phyloP scores from a whole-genome alignment of 92 coral and sea anemone genomes.

The Palythoa grandiflora region DNA sequence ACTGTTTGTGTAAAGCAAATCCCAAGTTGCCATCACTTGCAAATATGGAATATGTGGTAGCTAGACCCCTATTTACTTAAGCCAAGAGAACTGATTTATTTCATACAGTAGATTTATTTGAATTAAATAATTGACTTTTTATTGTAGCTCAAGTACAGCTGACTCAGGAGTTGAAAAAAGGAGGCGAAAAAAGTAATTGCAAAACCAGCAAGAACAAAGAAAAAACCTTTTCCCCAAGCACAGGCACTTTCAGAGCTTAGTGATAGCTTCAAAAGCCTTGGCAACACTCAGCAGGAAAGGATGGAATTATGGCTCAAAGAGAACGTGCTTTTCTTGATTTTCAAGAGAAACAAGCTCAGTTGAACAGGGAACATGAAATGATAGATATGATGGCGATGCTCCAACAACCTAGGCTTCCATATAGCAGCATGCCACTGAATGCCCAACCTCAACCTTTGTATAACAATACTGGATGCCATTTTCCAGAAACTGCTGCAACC shows the following conservation, averaged over 20 bases:
- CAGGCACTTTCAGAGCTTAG: slow-evolving; percentile 36
- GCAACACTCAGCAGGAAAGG: slow-evolving; percentile 43
- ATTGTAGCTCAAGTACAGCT: slow-evolving; percentile 16
- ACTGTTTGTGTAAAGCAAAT: slow-evolving; percentile 29
- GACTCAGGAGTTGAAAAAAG: slow-evolving; percentile 30
- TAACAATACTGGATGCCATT: slow-evolving; percentile 27
- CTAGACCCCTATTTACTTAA: slow-evolving; percentile 38
- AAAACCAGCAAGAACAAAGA: slow-evolving; percentile 38
- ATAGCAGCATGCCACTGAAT: slow-evolving; percentile 33
- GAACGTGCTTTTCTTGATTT: slow-evolving; percentile 21
- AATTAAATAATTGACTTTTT: slow-evolving; percentile 16
- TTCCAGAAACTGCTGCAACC: slow-evolving; percentile 46
- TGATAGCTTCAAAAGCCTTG: slow-evolving; percentile 36
- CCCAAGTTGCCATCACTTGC: slow-evolving; percentile 36
- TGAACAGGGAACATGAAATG: slow-evolving; percentile 37
- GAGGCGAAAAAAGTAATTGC: slow-evolving; percentile 38
- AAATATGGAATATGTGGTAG: slow-evolving; percentile 43
- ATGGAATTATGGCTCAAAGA: slow-evolving; percentile 41
- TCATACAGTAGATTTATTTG: slow-evolving; percentile 15
- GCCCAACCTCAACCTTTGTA: slow-evolving; percentile 19
- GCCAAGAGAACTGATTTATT: slow-evolving; percentile 46
- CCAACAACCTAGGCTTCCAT: slow-evolving; percentile 34
- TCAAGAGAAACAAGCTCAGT: slow-evolving; percentile 51
- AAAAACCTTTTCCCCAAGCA: slow-evolving; percentile 39
- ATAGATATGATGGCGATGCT: slow-evolving; percentile 20